Evolutionary conservation across 2,888 invertebrate species (phyloP).

Genomic region (Danaus chrysippus): DNA sequence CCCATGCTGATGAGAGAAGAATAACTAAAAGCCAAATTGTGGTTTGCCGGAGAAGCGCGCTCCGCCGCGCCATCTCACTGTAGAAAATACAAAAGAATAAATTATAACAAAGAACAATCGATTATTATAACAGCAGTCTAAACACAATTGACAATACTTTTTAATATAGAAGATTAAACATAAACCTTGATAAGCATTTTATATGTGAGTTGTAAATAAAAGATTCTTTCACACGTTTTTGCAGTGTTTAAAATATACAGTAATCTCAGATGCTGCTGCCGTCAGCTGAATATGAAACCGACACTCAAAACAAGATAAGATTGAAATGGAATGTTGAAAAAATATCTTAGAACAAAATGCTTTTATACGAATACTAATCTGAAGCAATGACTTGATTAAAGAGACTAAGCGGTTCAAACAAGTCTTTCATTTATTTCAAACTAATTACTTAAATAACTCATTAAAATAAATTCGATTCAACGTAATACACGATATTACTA

Average conservation of each 20-base stretch:
- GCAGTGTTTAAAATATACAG: background rate
- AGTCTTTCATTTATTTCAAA: too few species aligned
- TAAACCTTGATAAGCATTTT: too few species aligned
- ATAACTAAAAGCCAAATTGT: slow-evolving; percentile 57
- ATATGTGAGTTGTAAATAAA: too few species aligned
- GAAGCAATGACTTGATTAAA: too few species aligned
- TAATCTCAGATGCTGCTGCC: background rate
- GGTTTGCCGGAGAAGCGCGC: slow-evolving; percentile 61
- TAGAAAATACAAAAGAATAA: slow-evolving; percentile 43
- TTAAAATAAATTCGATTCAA: too few species aligned
- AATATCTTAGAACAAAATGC: too few species aligned
- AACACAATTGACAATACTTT: slow-evolving; percentile 11
- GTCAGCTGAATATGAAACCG: background rate
- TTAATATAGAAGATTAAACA: too few species aligned
- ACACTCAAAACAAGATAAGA: background rate
- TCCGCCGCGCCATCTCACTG: slow-evolving; percentile 77
- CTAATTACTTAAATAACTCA: too few species aligned
- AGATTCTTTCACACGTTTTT: background rate
- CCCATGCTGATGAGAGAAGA: slow-evolving; percentile 51
- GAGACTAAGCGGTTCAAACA: too few species aligned
- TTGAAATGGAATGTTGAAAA: background rate
- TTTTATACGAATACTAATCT: too few species aligned
- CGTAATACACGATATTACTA: too few species aligned
- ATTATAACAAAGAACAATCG: slow-evolving; percentile 9
- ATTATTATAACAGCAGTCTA: background rate